These are phyloP conservation scores for Drosophila basisetae DNA, from an alignment of 2,888 invertebrate species.

Conservation along the genomic window DNA sequence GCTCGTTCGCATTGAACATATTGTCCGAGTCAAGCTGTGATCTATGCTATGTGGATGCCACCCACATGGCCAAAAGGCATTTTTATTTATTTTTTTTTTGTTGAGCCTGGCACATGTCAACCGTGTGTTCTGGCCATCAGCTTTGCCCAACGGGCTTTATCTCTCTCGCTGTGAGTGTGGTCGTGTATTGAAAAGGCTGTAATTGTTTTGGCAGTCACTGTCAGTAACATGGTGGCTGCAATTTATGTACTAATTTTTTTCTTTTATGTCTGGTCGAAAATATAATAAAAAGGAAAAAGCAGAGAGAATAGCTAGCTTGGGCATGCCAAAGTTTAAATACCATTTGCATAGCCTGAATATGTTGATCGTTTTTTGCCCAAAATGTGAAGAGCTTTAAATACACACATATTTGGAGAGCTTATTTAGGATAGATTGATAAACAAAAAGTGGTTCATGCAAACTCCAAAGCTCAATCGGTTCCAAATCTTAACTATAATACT, in stretches of 20 bases:
- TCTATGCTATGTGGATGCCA: slow-evolving; percentile 37
- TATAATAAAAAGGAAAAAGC: neutral
- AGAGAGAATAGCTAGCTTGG: too few species aligned
- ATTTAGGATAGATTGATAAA: neutral
- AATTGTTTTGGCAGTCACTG: slow-evolving; percentile 69
- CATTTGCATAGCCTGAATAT: neutral
- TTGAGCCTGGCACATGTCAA: slow-evolving; percentile 46
- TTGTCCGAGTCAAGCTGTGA: slow-evolving; percentile 19
- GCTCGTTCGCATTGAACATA: slow-evolving; percentile 5
- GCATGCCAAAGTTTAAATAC: neutral
- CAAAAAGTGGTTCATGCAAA: neutral
- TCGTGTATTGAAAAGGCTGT: slow-evolving; percentile 46
- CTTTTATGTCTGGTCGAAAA: slow-evolving; percentile 5
- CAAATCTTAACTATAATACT: neutral
- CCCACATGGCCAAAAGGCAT: slow-evolving; percentile 34
- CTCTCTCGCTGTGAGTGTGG: neutral
- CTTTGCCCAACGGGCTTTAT: slow-evolving; percentile 2
- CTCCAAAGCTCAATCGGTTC: neutral
- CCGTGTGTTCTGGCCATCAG: slow-evolving; percentile 39
- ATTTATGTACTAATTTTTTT: slow-evolving; percentile 58
- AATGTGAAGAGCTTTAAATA: neutral
- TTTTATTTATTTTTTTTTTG: neutral
- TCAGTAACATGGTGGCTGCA: slow-evolving; percentile 50
- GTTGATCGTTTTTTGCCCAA: neutral
- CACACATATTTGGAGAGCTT: neutral